Conservation (phyloP, 2,113 vertebrate genomes). For the Brachypodius melanocephalos region DNA sequence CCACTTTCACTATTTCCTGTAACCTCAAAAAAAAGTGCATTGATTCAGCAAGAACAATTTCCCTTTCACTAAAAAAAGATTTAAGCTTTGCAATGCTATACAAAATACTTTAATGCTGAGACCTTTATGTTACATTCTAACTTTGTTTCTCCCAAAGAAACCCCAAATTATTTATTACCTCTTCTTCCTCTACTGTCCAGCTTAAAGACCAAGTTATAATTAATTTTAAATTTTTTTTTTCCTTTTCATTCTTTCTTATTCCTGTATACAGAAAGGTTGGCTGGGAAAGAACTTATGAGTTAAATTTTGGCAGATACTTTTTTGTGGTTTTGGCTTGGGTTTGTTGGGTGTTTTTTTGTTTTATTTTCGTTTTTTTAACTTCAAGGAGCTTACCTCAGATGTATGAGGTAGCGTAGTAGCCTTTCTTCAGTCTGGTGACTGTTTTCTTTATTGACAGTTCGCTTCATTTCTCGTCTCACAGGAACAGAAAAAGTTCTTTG, state of each 20-base stretch:
- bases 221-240: background rate
- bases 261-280: background rate
- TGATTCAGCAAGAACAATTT: background rate
- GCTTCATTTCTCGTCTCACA: constrained; percentile 86
- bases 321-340: background rate
- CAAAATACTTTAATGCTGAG: background rate
- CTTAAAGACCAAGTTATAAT: background rate
- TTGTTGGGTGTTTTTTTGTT: background rate
- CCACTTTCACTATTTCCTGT: background rate
- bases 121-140: background rate
- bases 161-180: background rate
- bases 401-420: constrained; percentile 97
- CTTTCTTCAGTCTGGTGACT: constrained; percentile 81
- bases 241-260: background rate
- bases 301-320: background rate
- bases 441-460: constrained; percentile 82
- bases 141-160: background rate
- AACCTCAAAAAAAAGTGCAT: background rate
- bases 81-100: background rate
- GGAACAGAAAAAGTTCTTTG: constrained; percentile 99
- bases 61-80: background rate
- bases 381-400: constrained; percentile 85
- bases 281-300: background rate
- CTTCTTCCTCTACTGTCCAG: background rate
- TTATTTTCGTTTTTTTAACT: background rate